Base-by-base conservation (phyloP, 92 coral and sea anemone species). In the Palythoa caribaeorum region DNA sequence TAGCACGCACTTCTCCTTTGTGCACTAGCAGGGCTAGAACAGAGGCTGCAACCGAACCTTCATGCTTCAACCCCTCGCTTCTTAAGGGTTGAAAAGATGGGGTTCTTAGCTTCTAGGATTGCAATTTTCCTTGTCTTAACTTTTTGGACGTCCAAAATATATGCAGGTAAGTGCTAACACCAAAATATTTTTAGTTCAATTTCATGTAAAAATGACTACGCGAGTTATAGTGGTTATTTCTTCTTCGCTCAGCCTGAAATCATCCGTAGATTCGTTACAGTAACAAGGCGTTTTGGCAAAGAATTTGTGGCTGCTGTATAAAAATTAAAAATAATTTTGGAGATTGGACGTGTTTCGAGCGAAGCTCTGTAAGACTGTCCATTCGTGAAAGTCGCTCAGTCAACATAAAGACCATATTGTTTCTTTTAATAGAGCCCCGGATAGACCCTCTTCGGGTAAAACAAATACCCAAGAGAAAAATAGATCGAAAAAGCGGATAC, bases 81-180 rank as follows among this genome's bases (percentile, higher is more conserved):
- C 47, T 63, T 83, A 84, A 77, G 96, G 97, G 99, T 95, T 97
- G 96, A 95, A 95, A 96, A 93, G 98, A 97, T 97, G 99, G 93
- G 98, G 99, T 97, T 97, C 94, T 80, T 84, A 76, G 91, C 79
- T 77, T 77, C 83, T 77, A 77, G 92, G 90, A 77, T 92, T 81
- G 93, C 93, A 38, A 81, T 92, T 80, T 91, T 92, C 92, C 89
- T 94, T 3, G 37, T 68, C 15, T 71, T 81, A 15, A 16, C 75
- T 6, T 16, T 81, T 66, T 81, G 86, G 86, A 66, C 40, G 9
- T n/a, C n/a, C 6, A 59, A 28, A 57, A 57, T 17, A 5, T 77
- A 10, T 37, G 20, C 74, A 44, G 37, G 86, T 81, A 20, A 47
- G 86, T 81, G 28, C 28, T 28, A 28, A 0, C 28, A 65, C 62